Evolutionary conservation across 2,113 vertebrate species (phyloP).

Genomic region (Probosciger aterrimus): DNA sequence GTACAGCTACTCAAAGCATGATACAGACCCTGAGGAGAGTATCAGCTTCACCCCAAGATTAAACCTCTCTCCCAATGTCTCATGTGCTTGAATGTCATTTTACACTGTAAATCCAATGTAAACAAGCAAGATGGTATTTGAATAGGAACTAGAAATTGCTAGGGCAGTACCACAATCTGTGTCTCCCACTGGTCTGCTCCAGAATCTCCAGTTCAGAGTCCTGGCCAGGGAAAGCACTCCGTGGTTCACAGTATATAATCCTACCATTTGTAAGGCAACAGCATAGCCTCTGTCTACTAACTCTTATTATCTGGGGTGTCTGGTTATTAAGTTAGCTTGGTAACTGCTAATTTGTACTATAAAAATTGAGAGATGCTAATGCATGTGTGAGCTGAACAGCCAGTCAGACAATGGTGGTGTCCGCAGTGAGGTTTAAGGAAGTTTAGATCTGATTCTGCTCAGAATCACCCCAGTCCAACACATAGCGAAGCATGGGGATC

Average conservation of each 20-base stretch:
- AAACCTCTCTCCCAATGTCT: neutral
- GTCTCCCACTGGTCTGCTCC: neutral
- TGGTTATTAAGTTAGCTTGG: neutral
- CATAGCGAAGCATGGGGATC: fast-evolving
- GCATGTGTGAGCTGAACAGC: neutral
- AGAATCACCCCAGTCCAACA: neutral
- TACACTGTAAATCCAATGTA: neutral
- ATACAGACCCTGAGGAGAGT: neutral
- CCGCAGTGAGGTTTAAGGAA: neutral
- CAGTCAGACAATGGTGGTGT: neutral
- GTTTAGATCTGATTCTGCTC: neutral
- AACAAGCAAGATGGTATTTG: neutral
- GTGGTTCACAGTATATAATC: neutral
- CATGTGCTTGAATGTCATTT: neutral
- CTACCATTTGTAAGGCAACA: neutral
- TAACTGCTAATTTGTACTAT: neutral
- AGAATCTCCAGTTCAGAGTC: neutral
- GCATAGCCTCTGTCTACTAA: neutral
- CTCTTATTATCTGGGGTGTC: neutral
- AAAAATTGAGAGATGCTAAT: neutral
- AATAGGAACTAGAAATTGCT: neutral
- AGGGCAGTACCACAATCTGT: neutral
- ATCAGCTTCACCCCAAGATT: neutral
- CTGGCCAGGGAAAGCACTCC: neutral
- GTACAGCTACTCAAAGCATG: neutral